Conservation (phyloP, 2,797 vertebrate genomes). For the Apodemus agrarius region DNA sequence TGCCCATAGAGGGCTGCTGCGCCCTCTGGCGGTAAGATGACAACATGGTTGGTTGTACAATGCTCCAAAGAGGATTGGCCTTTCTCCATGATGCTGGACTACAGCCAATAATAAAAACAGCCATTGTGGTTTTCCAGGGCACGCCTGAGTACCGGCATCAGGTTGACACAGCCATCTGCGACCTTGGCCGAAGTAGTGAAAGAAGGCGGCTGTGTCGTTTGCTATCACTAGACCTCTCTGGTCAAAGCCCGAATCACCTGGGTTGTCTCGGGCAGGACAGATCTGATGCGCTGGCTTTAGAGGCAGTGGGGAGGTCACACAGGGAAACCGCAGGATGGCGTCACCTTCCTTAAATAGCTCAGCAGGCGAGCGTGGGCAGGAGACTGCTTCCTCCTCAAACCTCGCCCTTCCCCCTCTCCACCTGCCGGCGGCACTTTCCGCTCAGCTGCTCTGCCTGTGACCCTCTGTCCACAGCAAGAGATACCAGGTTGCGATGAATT, state of each 20-base stretch:
- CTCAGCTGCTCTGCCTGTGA: not conserved
- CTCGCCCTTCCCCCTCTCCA: not conserved
- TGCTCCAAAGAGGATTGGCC: not conserved
- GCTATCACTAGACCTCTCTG: not conserved
- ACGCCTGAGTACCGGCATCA: not conserved
- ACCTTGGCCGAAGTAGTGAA: not conserved
- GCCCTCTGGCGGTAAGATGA: conserved; percentile 47
- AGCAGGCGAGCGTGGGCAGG: not conserved
- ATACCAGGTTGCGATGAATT: not conserved
- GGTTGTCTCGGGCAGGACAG: not conserved
- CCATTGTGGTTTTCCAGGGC: not conserved
- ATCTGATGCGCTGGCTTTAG: not conserved
- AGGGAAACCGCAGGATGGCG: not conserved
- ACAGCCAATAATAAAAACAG: not conserved
- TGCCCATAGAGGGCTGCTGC: not conserved
- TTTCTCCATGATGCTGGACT: not conserved
- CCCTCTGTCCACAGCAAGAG: not conserved
- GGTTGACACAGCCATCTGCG: not conserved
- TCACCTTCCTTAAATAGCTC: not conserved
- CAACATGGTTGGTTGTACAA: not conserved
- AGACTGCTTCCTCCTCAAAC: not conserved
- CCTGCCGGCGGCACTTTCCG: not conserved
- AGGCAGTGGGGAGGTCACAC: not conserved
- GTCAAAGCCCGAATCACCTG: not conserved
- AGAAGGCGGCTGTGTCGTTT: not conserved